Base-by-base conservation (phyloP, 2,113 vertebrate genomes). In the Suricata suricatta region DNA sequence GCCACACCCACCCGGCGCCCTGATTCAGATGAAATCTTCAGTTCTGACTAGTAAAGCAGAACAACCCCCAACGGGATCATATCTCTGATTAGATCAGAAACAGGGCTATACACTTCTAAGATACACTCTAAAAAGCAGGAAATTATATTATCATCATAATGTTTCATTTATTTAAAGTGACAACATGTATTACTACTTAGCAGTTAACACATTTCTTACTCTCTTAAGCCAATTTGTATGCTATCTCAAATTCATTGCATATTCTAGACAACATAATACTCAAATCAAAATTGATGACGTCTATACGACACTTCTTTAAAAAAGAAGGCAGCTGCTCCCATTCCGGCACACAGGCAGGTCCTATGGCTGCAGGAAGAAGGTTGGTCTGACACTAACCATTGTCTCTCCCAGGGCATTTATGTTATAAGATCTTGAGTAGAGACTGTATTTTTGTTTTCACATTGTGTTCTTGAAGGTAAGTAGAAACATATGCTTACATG, bases 91-190 rank as follows among this genome's bases (percentile, higher is more conserved):
- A 90, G 3, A 83, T 84, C 17, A 92, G 44, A 96, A 92, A 57
- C 12, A 38, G 5, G 41, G 7, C n/a, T 90, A 52, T 71, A 23
- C 3, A 29, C 8, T 76, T 77, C 25, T 44, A 66, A 92, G 52
- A 82, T 68, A 87, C 1, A 63, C 19, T 92, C 41, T 35, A 79
- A 97, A 31, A 68, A 88, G 50, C 9, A 96, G 47, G 52, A 33
- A 60, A 81, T 93, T 57, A 57, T 8, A 93, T 76, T 74, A 66
- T 66, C 88, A 16, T 1, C 15, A 92, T 69, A 91, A 93, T 71
- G 52, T 3, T 88, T 93, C 44, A 77, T 83, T 94, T 96, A 93
- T 96, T 95, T 96, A 69, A 13, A 84, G 63, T 95, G 80, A 87
- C 44, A 92, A 41, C 25, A 88, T 68, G 12, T 79, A 68, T 85